phyloP scores from a whole-genome alignment of 2,113 vertebrate species.

The Phylloscopus trochiloides region DNA sequence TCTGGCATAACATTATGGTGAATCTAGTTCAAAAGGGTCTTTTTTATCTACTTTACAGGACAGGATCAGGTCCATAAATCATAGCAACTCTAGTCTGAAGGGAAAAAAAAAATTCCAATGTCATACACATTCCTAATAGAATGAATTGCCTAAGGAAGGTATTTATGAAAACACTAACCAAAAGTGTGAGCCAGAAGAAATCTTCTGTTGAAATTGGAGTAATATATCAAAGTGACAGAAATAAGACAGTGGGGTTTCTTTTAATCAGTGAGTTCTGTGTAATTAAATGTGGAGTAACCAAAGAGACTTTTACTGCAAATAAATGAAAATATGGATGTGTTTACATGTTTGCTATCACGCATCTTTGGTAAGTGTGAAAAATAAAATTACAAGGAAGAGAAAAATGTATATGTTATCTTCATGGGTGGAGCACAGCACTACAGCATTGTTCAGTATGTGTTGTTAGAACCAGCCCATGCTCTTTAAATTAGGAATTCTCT shows the following conservation, averaged over 20 bases:
- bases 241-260: slow-evolving; percentile 35
- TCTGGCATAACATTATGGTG: not conserved
- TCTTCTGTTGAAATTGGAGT: slow-evolving; percentile 8
- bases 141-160: slow-evolving; percentile 46
- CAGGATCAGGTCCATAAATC: slow-evolving; percentile 46
- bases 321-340: slow-evolving; percentile 8
- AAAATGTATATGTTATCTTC: not conserved
- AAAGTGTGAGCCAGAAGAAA: slow-evolving; percentile 25
- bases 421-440: not conserved
- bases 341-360: not conserved
- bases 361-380: not conserved
- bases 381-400: not conserved
- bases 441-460: not conserved
- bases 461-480: not conserved
- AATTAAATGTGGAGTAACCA: slow-evolving; percentile 22
- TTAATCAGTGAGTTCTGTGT: slow-evolving; percentile 9
- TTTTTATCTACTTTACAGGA: slow-evolving; percentile 9
- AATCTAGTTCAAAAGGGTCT: slow-evolving; percentile 12
- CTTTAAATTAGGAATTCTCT: not conserved
- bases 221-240: slow-evolving; percentile 57
- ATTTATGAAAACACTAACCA: slow-evolving; percentile 45
- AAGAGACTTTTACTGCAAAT: not conserved
- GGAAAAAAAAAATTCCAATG: slow-evolving; percentile 33
- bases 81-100: not conserved
- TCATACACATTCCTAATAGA: not conserved